Evolutionary conservation across 2,888 invertebrate species (phyloP).

Genomic region (Nymphalis urticae): DNA sequence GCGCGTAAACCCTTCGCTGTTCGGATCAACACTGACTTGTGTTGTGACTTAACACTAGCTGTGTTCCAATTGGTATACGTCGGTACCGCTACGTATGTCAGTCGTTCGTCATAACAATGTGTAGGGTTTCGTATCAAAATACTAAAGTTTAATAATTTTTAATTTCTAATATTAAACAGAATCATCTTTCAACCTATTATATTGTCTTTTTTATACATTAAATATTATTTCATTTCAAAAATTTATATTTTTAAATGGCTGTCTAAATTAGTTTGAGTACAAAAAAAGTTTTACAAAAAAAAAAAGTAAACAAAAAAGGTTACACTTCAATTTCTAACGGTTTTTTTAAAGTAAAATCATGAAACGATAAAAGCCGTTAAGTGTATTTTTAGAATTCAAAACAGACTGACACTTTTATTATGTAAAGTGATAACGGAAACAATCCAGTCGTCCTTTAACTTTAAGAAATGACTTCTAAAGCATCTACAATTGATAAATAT

Average conservation of each 20-base stretch:
- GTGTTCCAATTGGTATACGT: conserved; percentile 5
- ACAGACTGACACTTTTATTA: conserved; percentile 10
- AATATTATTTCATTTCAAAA: background rate
- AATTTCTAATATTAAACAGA: background rate
- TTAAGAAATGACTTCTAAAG: background rate
- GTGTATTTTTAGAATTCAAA: conserved; percentile 10
- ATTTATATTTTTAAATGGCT: background rate
- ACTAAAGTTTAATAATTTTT: background rate
- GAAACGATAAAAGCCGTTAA: conserved; percentile 2
- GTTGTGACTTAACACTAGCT: background rate
- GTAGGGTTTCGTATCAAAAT: conserved; percentile 1
- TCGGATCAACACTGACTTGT: conserved; percentile 21
- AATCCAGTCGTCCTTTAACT: conserved; percentile 9
- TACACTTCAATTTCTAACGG: background rate
- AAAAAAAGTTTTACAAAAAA: too few relatives aligned
- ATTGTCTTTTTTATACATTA: too few relatives aligned
- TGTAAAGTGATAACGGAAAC: conserved; percentile 15
- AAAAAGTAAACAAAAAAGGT: background rate
- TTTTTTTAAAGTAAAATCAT: background rate
- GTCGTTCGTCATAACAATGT: background rate
- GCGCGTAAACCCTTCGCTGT: conserved; percentile 20
- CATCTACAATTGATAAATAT: background rate
- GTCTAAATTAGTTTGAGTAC: too few relatives aligned
- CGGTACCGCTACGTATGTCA: background rate
- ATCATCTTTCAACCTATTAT: background rate